A percentile compares a stretch with the other conserved stretches of the same genome.
These are phyloP conservation scores for Seriola rivoliana DNA, from an alignment of 2,113 vertebrate genomes.

Conservation along the genomic window DNA sequence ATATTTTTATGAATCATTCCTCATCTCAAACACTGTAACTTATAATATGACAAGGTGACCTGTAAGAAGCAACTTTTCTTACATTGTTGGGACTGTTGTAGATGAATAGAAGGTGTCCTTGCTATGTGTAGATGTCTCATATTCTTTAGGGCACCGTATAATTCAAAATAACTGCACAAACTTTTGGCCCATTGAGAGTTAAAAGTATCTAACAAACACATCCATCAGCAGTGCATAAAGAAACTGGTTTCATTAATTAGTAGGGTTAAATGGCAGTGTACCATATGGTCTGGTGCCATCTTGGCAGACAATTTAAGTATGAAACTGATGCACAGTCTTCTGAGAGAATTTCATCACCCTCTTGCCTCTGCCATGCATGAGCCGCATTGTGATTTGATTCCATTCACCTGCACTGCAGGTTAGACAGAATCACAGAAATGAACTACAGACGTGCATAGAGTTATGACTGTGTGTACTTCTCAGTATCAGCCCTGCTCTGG, in stretches of 20 bases:
- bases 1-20: slow-evolving; percentile 45
- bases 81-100: slow-evolving; percentile 1
- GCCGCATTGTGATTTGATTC: slow-evolving; percentile 44
- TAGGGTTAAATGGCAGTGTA: slow-evolving; percentile 58
- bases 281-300: slow-evolving; percentile 67
- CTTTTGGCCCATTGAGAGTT: slow-evolving; percentile 40
- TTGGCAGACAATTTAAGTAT: slow-evolving; percentile 52
- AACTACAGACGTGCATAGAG: slow-evolving; percentile 77
- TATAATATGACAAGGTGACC: slow-evolving; percentile 53
- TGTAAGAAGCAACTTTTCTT: slow-evolving; percentile 16
- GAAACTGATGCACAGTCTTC: slow-evolving; percentile 44
- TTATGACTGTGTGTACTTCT: slow-evolving; percentile 87
- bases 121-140: neutral
- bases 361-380: slow-evolving; percentile 31
- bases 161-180: slow-evolving; percentile 40
- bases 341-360: slow-evolving; percentile 26
- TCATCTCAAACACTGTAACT: slow-evolving; percentile 41
- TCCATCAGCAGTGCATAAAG: slow-evolving; percentile 59
- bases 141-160: slow-evolving; percentile 15
- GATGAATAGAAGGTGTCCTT: neutral
- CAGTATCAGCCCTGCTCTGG: slow-evolving; percentile 84
- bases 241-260: slow-evolving; percentile 72
- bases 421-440: slow-evolving; percentile 42
- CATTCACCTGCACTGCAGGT: slow-evolving; percentile 56
- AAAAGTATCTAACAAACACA: slow-evolving; percentile 49